A percentile compares a stretch with the other conserved stretches of the same genome.
Conservation (phyloP, 1,140 invertebrate species). For the Holotrichia oblita region DNA sequence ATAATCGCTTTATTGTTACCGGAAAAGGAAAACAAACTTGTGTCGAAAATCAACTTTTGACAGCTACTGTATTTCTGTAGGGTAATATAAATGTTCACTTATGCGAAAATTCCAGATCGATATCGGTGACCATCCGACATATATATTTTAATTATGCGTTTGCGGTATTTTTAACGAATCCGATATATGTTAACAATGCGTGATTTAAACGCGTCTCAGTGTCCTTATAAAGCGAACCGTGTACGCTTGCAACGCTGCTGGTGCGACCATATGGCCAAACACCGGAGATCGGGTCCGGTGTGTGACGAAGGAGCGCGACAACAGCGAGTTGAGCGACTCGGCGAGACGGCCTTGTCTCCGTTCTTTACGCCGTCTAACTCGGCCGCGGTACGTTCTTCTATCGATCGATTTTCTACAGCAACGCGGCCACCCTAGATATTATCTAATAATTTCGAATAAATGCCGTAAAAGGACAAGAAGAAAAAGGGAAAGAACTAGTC, state of each 20-base stretch:
- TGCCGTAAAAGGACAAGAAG: neutral
- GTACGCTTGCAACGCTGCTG: neutral
- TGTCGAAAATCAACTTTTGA: too few relatives aligned
- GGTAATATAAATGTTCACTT: neutral
- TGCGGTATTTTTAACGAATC: conserved; percentile 12
- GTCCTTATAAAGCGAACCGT: neutral
- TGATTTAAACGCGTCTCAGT: conserved; percentile 5
- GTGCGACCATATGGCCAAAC: neutral
- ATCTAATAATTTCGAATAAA: conserved; percentile 13
- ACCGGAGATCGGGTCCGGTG: neutral
- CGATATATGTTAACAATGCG: conserved; percentile 5
- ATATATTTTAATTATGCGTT: neutral
- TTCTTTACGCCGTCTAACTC: neutral
- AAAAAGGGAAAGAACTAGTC: neutral
- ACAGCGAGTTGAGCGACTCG: neutral
- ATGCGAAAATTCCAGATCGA: neutral
- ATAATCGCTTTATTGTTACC: too few relatives aligned
- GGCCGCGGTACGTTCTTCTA: neutral
- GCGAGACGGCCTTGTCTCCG: neutral
- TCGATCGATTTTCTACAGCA: neutral
- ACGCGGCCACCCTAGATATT: neutral
- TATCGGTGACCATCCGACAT: neutral
- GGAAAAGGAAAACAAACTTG: too few relatives aligned
- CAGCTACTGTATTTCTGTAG: too few relatives aligned
- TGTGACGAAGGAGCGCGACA: neutral